Percentiles rank a stretch among this genome's conserved stretches.
Evolutionary conservation across 2,888 invertebrate genomes (phyloP).

Genomic region (Eupeodes latifasciatus): DNA sequence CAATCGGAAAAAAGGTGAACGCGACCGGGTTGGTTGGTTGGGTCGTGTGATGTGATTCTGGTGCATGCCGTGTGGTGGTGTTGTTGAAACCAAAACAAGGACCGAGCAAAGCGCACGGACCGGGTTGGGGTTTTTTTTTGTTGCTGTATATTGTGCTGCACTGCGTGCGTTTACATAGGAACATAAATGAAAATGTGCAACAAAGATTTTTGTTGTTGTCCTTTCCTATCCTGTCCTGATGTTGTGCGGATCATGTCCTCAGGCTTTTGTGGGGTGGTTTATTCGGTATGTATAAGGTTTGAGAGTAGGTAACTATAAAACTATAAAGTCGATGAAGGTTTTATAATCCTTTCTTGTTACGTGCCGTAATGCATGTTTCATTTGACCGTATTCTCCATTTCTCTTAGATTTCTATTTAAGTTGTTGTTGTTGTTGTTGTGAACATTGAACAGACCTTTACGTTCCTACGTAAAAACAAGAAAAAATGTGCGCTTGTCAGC

Average conservation of each 20-base stretch:
- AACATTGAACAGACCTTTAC: background rate
- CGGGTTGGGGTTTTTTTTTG: background rate
- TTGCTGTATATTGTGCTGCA: background rate
- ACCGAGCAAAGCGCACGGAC: conserved; percentile 4
- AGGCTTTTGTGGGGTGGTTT: conserved; percentile 58
- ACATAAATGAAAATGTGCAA: conserved; percentile 11
- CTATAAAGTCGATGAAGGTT: conserved; percentile 50
- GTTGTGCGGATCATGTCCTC: conserved; percentile 5
- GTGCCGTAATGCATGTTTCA: conserved; percentile 38
- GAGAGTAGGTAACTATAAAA: background rate
- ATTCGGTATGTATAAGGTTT: conserved; percentile 21
- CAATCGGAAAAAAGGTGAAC: conserved; percentile 69
- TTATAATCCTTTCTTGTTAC: conserved; percentile 53
- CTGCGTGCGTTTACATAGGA: background rate
- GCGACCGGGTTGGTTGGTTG: conserved; percentile 19
- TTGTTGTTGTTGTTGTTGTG: background rate
- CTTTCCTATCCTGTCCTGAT: background rate
- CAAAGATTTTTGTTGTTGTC: conserved; percentile 10
- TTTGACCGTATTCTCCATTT: conserved; percentile 32
- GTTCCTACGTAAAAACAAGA: too few species aligned
- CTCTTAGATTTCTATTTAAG: conserved; percentile 6
- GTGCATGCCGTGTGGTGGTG: conserved; percentile 43
- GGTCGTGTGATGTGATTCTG: background rate
- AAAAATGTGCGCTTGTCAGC: background rate
- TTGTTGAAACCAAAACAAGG: conserved; percentile 18